Conservation (phyloP, 2,113 vertebrate species). For the Peromyscus californicus region DNA sequence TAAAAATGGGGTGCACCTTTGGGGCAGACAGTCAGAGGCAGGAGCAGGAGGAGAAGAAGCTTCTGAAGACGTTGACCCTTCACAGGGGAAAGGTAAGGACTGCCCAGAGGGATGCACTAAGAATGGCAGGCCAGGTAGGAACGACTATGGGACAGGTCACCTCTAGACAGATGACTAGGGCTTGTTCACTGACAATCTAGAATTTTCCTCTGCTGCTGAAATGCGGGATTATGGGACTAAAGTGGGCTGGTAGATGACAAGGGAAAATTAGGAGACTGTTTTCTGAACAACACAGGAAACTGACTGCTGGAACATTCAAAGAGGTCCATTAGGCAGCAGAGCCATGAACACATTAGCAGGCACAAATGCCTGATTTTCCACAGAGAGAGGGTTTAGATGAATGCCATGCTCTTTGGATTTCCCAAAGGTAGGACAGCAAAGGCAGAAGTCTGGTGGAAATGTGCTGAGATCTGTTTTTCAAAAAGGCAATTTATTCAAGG, state of each 20-base stretch:
- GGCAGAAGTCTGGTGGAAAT: neutral
- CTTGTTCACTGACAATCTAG: neutral
- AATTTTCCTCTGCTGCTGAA: neutral
- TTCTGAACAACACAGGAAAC: neutral
- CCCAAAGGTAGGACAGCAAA: neutral
- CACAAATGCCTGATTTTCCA: neutral
- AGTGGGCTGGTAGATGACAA: too few relatives aligned
- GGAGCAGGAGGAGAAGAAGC: neutral
- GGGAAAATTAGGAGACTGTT: neutral
- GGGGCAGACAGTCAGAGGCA: neutral
- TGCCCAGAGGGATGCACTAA: neutral
- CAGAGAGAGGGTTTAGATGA: neutral
- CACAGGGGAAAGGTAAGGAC: slow-evolving; percentile 59
- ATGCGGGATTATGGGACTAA: neutral
- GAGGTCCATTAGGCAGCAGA: neutral
- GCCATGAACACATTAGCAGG: neutral
- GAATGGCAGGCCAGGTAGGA: neutral
- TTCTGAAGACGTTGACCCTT: neutral
- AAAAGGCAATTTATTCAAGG: neutral
- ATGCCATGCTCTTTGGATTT: neutral
- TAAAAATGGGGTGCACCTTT: slow-evolving; percentile 47
- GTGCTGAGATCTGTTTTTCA: neutral
- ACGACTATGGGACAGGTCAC: neutral
- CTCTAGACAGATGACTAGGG: neutral
- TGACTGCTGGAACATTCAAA: neutral